These are phyloP conservation scores for Endomychus coccineus DNA, from an alignment of 2,888 invertebrate genomes.

Conservation along the genomic window DNA sequence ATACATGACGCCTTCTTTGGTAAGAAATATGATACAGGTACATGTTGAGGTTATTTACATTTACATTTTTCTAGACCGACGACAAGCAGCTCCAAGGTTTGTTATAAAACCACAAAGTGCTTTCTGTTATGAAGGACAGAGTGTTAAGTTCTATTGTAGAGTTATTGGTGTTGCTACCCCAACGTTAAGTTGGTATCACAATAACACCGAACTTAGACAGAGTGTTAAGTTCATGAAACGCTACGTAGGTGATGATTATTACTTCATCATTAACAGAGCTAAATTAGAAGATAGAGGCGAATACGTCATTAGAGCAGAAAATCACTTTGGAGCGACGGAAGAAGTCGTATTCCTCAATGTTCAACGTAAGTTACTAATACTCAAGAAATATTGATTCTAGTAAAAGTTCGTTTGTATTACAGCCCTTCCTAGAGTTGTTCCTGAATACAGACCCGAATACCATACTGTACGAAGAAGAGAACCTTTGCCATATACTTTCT, in stretches of 20 bases:
- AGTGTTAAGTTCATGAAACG: constrained; percentile 99
- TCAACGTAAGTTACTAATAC: constrained; percentile 62
- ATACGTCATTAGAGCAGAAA: constrained; percentile 93
- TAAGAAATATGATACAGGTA: constrained; percentile 41
- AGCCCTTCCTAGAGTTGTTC: constrained; percentile 69
- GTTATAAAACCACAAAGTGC: constrained; percentile 94
- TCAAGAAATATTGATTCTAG: constrained; percentile 1
- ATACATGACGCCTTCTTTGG: constrained; percentile 94
- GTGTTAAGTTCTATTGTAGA: constrained; percentile 94
- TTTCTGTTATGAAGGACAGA: constrained; percentile 95
- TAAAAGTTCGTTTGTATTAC: constrained; percentile 25
- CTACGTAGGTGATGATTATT: constrained; percentile 92
- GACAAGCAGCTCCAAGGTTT: constrained; percentile 97
- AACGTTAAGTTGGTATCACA: constrained; percentile 92
- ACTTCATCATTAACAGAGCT: constrained; percentile 94
- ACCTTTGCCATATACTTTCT: constrained; percentile 77
- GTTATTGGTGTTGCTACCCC: constrained; percentile 92
- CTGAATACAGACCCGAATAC: constrained; percentile 60
- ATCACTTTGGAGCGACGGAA: constrained; percentile 91
- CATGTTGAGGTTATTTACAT: too few species aligned
- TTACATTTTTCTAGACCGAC: constrained; percentile 60
- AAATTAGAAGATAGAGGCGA: constrained; percentile 95
- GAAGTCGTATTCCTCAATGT: constrained; percentile 96
- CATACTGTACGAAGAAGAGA: constrained; percentile 71
- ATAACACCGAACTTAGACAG: constrained; percentile 87